phyloP scores from a whole-genome alignment of 2,888 invertebrate genomes.

The Ochropacha duplaris region DNA sequence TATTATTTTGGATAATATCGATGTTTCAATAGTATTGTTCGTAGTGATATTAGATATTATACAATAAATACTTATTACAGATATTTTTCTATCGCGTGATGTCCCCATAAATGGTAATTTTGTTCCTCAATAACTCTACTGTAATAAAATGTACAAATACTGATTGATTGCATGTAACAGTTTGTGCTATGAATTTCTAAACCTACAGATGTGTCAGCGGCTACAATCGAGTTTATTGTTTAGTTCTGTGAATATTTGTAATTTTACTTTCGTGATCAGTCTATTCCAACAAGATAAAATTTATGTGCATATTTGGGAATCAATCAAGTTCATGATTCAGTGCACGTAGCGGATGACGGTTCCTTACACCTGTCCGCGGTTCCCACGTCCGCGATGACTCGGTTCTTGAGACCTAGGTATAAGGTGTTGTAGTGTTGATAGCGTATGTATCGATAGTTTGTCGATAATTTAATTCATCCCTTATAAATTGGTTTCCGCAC shows the following conservation, averaged over 20 bases:
- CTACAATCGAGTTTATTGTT: background rate
- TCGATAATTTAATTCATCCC: background rate
- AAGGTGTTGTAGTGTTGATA: background rate
- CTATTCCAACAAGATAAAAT: background rate
- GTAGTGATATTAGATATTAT: too few relatives aligned
- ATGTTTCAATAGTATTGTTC: too few relatives aligned
- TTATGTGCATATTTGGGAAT: conserved; percentile 5
- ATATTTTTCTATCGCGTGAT: too few relatives aligned
- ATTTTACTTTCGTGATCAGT: background rate
- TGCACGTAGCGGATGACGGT: conserved; percentile 29
- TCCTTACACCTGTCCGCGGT: conserved; percentile 61
- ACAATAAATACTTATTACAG: too few relatives aligned
- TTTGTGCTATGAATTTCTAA: too few relatives aligned
- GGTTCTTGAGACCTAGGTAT: conserved; percentile 8
- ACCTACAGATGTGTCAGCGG: background rate
- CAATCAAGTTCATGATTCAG: conserved; percentile 29
- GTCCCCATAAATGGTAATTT: too few relatives aligned
- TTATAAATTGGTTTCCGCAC: background rate
- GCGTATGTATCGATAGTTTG: background rate
- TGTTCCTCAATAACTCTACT: too few relatives aligned
- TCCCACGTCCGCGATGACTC: conserved; percentile 54
- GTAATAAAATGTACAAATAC: too few relatives aligned
- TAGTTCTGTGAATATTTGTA: background rate
- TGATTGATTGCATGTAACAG: too few relatives aligned
- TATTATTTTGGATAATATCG: too few relatives aligned